Evolutionary conservation across 1,140 invertebrate species (phyloP).

Genomic region (Apis mellifera): DNA sequence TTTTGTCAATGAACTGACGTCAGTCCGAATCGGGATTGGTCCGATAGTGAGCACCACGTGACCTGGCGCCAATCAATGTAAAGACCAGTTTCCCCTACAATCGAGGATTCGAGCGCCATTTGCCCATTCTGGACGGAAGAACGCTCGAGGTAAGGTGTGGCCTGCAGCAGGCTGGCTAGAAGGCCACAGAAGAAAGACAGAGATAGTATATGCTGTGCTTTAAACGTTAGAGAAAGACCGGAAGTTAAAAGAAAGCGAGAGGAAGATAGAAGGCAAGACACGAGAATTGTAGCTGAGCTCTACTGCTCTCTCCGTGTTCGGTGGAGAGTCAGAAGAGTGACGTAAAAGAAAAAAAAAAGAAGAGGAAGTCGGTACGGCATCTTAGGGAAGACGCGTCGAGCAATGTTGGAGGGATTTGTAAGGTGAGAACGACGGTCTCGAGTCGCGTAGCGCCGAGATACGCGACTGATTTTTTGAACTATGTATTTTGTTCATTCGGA

Average conservation of each 20-base stretch:
- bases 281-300: background rate
- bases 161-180: constrained; percentile 50
- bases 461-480: constrained; percentile 30
- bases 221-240: background rate
- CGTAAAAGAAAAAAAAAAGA: constrained; percentile 20
- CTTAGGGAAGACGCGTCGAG: constrained; percentile 33
- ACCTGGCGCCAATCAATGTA: constrained; percentile 71
- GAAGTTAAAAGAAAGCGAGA: constrained; percentile 41
- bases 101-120: constrained; percentile 66
- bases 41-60: constrained; percentile 71
- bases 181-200: constrained; percentile 19
- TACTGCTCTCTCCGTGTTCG: constrained; percentile 4
- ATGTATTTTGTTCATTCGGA: constrained; percentile 13
- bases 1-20: constrained; percentile 83
- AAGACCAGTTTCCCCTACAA: constrained; percentile 51
- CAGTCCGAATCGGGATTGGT: constrained; percentile 74
- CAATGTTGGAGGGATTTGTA: constrained; percentile 51
- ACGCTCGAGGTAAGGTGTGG: constrained; percentile 74
- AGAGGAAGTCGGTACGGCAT: constrained; percentile 39
- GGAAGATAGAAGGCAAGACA: background rate
- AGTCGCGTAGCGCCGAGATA: constrained; percentile 44
- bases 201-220: background rate
- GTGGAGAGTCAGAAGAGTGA: background rate
- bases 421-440: constrained; percentile 53
- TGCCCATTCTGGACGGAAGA: constrained; percentile 76